Evolutionary conservation across 2,797 vertebrate genomes (phyloP).

Genomic region (Phrynocephalus forsythii): DNA sequence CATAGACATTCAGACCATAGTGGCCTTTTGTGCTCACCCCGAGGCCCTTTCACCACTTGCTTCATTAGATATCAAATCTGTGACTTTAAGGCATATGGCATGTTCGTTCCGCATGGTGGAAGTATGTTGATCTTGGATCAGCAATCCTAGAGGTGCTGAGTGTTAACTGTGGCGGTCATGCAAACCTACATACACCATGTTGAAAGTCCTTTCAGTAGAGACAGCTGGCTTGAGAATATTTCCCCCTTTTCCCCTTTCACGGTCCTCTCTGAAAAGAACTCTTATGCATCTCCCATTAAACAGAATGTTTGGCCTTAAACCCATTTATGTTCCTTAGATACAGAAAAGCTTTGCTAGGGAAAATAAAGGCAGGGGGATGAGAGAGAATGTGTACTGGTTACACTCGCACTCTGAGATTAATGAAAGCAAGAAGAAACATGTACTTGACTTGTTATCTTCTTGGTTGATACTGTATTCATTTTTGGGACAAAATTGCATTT

Average conservation of each 20-base stretch:
- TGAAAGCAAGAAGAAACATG: not conserved
- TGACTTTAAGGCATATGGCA: not conserved
- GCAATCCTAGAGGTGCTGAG: constrained; percentile 20
- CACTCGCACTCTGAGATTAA: not conserved
- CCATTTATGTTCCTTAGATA: not conserved
- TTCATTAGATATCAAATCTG: constrained; percentile 4
- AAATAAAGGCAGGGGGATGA: not conserved
- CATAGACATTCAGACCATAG: not conserved
- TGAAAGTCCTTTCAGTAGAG: constrained; percentile 26
- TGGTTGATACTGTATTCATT: no score
- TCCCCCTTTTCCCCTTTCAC: not conserved
- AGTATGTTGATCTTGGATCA: constrained; percentile 29
- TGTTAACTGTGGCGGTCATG: constrained; percentile 24
- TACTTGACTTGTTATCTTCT: not conserved
- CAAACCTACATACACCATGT: constrained; percentile 4
- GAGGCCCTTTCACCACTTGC: not conserved
- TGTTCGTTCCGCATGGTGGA: constrained; percentile 13
- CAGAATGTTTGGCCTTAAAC: not conserved
- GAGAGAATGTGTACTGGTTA: no score
- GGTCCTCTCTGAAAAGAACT: constrained; percentile 23
- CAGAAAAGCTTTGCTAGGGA: not conserved
- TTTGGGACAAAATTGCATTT: no score
- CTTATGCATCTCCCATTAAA: constrained; percentile 16
- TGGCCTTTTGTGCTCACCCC: constrained; percentile 3
- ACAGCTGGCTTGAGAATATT: constrained; percentile 20